A percentile compares a stretch with the other conserved stretches of the same genome.
phyloP scores from a whole-genome alignment of 2,113 vertebrate species.

The Strix aluco region DNA sequence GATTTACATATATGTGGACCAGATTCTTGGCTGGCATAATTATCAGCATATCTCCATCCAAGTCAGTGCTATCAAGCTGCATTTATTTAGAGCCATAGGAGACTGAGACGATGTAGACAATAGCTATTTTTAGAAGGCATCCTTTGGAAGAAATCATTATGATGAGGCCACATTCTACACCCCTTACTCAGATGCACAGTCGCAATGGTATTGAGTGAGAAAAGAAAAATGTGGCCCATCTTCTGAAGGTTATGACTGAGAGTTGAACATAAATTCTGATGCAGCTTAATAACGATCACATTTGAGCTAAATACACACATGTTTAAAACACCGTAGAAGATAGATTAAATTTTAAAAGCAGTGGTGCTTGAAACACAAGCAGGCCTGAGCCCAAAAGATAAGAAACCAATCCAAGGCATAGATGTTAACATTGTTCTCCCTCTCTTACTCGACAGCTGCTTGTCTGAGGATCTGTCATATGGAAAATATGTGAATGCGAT shows the following conservation, averaged over 20 bases:
- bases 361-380: conserved; percentile 25
- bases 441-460: conserved; percentile 64
- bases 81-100: neutral
- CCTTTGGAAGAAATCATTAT: neutral
- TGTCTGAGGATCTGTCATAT: conserved; percentile 12
- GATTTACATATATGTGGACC: neutral
- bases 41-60: neutral
- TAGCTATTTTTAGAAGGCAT: neutral
- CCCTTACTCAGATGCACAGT: neutral
- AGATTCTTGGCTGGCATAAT: neutral
- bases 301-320: neutral
- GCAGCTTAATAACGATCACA: neutral
- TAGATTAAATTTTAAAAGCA: neutral
- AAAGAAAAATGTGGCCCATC: neutral
- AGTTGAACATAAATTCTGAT: neutral
- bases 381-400: conserved; percentile 20
- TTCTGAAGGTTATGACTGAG: neutral
- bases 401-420: neutral
- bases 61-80: neutral
- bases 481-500: conserved; percentile 45
- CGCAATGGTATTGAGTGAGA: neutral
- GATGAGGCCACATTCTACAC: neutral
- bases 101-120: neutral
- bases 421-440: neutral
- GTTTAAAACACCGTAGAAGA: neutral